Conservation (phyloP, 1,140 invertebrate species). For the Medauroidea extradentata region DNA sequence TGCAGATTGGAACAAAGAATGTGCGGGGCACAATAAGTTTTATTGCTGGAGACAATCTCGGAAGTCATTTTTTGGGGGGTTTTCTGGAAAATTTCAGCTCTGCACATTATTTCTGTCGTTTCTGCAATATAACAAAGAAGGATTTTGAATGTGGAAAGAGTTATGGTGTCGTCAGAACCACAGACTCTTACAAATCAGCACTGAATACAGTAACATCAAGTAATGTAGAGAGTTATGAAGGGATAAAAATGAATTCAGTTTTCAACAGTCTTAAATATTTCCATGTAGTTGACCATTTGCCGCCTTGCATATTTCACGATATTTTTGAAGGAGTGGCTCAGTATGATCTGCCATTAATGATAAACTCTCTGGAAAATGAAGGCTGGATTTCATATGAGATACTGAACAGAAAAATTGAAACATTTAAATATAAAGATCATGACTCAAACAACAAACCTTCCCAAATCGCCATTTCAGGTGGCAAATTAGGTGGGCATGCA, state of each 20-base stretch:
- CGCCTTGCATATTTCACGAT: constrained; percentile 7
- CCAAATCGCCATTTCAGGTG: too few species aligned
- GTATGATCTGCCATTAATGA: constrained; percentile 7
- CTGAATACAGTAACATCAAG: background rate
- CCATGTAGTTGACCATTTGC: constrained; percentile 3
- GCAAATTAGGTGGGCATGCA: too few species aligned
- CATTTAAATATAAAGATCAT: too few species aligned
- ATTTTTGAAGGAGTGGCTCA: constrained; percentile 6
- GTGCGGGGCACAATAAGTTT: constrained; percentile 29
- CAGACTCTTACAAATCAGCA: background rate
- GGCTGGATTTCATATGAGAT: too few species aligned
- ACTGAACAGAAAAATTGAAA: too few species aligned
- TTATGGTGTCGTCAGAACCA: background rate
- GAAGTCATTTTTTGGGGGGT: constrained; percentile 27
- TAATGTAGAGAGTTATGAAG: background rate
- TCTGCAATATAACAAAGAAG: constrained; percentile 11
- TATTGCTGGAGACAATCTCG: constrained; percentile 34
- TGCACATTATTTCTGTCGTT: constrained; percentile 27
- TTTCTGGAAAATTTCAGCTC: constrained; percentile 30
- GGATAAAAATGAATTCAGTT: background rate
- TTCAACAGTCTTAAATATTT: constrained; percentile 4
- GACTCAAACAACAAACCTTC: too few species aligned
- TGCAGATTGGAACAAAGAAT: background rate
- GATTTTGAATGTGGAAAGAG: background rate
- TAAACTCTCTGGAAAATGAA: constrained; percentile 3